phyloP scores from a whole-genome alignment of 2,797 vertebrate genomes.

The Gadopsis bispinosus region DNA sequence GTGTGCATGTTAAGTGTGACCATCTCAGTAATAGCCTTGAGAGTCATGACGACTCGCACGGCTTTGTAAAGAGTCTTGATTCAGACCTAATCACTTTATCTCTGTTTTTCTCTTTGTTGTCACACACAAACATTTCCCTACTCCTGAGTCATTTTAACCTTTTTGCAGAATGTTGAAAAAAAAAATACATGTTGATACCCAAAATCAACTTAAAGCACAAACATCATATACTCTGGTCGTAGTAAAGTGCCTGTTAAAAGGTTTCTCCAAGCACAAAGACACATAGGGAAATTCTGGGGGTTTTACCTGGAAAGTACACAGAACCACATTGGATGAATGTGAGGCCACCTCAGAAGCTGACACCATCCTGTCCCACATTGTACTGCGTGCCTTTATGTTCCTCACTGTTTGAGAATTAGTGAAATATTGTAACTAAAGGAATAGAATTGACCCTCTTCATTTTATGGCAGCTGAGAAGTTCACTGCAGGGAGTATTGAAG shows the following conservation, averaged over 20 bases:
- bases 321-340: not conserved
- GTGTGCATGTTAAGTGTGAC: constrained; percentile 44
- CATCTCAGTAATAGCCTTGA: constrained; percentile 35
- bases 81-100: not conserved
- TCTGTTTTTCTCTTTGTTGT: not conserved
- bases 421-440: not conserved
- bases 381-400: constrained; percentile 2
- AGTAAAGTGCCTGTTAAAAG: constrained; percentile 64
- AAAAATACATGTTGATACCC: not conserved
- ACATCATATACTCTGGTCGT: not conserved
- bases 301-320: not conserved
- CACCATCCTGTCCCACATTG: not conserved
- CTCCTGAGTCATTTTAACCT: not conserved
- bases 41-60: not conserved
- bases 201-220: constrained; percentile 60
- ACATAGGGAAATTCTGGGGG: not conserved
- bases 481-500: constrained; percentile 13
- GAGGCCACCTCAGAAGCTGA: not conserved
- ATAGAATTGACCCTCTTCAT: not conserved
- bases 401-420: constrained; percentile 2
- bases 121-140: constrained; percentile 15
- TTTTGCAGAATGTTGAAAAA: constrained; percentile 14
- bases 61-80: not conserved
- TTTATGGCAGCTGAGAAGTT: constrained; percentile 10
- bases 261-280: constrained; percentile 61